These are phyloP conservation scores for Acanthaster planci DNA, from an alignment of 35 echinoderm and acorn worm species.

Conservation along the genomic window DNA sequence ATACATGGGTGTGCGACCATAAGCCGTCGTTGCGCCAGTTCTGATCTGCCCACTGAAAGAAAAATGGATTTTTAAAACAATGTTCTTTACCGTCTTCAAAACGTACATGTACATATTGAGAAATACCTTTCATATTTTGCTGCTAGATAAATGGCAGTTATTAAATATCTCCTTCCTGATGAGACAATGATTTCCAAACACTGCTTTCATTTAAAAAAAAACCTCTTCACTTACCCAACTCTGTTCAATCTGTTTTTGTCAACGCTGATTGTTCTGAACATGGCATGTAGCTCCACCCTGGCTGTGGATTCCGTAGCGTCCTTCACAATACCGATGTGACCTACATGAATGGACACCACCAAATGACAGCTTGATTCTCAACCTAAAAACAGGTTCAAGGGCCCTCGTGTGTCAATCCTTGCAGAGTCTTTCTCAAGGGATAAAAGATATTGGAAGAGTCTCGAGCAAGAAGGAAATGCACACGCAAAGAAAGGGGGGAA, in stretches of 20 bases:
- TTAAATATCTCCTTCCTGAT: background rate
- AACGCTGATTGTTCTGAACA: slow-evolving; percentile 85
- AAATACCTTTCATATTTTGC: too few relatives aligned
- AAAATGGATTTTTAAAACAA: background rate
- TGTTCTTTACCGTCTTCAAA: too few relatives aligned
- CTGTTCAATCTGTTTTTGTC: slow-evolving; percentile 83
- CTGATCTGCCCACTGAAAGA: slow-evolving; percentile 59
- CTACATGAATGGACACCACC: slow-evolving; percentile 27
- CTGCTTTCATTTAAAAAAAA: too few relatives aligned
- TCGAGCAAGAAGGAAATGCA: too few relatives aligned
- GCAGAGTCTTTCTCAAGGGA: too few relatives aligned
- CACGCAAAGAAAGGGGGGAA: too few relatives aligned
- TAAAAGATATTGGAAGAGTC: too few relatives aligned
- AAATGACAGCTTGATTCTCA: too few relatives aligned
- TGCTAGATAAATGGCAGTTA: too few relatives aligned
- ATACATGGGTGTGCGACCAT: slow-evolving; percentile 87
- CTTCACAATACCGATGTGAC: slow-evolving; percentile 98
- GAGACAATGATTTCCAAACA: background rate
- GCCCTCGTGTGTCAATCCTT: too few relatives aligned
- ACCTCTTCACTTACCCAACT: slow-evolving; percentile 67
- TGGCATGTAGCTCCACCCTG: slow-evolving; percentile 89
- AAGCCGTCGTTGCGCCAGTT: slow-evolving; percentile 65
- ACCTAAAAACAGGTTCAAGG: too few relatives aligned
- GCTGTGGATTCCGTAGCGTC: slow-evolving; percentile 96
- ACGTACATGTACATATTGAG: too few relatives aligned